Conservation (phyloP, 2,797 vertebrate species). For the Poecilia picta region DNA sequence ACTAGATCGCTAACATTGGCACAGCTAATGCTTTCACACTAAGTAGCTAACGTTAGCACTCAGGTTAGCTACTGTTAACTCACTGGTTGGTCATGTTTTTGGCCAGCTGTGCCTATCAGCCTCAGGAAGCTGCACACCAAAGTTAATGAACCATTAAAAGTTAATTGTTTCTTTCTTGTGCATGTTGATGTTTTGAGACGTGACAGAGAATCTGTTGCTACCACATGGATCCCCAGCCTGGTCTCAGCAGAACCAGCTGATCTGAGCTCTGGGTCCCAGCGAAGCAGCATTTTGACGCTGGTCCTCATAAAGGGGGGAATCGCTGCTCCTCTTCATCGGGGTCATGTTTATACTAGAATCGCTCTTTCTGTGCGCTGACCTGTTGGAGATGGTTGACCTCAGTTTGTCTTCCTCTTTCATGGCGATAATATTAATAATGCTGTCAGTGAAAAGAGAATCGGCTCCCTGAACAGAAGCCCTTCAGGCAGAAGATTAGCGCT, state of each 20-base stretch:
- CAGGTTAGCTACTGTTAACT: too few species aligned
- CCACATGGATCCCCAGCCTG: neutral
- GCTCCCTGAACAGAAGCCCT: conserved; percentile 24
- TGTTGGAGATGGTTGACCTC: conserved; percentile 33
- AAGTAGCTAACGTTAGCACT: too few species aligned
- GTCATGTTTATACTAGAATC: conserved; percentile 38
- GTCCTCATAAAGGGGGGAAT: neutral
- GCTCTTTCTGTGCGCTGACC: conserved; percentile 37
- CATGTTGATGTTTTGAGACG: neutral
- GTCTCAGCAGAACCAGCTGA: neutral
- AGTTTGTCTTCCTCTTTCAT: conserved; percentile 14
- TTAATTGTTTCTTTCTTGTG: too few species aligned
- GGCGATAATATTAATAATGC: conserved; percentile 18
- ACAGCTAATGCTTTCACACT: too few species aligned
- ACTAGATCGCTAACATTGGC: too few species aligned
- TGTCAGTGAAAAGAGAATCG: conserved; percentile 30
- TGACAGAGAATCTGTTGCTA: neutral
- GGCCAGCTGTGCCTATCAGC: neutral
- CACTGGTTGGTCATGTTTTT: neutral
- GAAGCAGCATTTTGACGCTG: neutral
- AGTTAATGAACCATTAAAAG: too few species aligned
- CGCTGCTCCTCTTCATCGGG: conserved; percentile 42
- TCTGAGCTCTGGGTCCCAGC: neutral
- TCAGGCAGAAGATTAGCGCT: conserved; percentile 26
- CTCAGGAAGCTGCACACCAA: neutral